Evolutionary conservation across 2,888 invertebrate species (phyloP).

Genomic region (Xanthorhoe designata): DNA sequence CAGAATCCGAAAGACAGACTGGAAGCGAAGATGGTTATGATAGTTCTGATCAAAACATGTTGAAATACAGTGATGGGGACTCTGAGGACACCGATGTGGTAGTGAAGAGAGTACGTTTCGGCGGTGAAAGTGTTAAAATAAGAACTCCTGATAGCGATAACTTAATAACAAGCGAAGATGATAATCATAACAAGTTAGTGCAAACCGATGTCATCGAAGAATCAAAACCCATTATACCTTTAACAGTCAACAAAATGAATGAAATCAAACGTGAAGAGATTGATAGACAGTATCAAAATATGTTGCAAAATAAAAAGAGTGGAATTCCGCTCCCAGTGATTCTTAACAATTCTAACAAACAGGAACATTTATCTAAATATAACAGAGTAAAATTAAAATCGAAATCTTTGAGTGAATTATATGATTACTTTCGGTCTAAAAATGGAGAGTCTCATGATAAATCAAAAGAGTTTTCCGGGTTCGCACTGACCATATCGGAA

Average conservation of each 20-base stretch:
- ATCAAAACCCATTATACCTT: conserved; percentile 56
- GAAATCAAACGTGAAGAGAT: conserved; percentile 68
- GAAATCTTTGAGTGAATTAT: conserved; percentile 79
- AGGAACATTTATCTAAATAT: conserved; percentile 54
- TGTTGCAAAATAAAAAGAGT: conserved; percentile 64
- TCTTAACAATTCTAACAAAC: conserved; percentile 59
- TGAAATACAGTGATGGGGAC: conserved; percentile 87
- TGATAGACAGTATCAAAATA: conserved; percentile 55
- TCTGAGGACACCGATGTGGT: conserved; percentile 85
- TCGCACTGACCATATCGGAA: conserved; percentile 70
- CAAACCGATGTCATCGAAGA: conserved; percentile 56
- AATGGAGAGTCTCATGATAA: conserved; percentile 59
- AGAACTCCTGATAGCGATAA: conserved; percentile 94
- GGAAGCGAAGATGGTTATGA: conserved; percentile 78
- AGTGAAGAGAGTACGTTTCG: conserved; percentile 91
- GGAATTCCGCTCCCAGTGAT: conserved; percentile 78
- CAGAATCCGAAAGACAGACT: conserved; percentile 75
- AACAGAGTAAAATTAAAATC: conserved; percentile 75
- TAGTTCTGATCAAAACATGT: conserved; percentile 78
- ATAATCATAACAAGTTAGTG: conserved; percentile 57
- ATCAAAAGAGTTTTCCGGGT: conserved; percentile 62
- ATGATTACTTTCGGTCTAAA: conserved; percentile 79
- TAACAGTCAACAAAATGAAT: conserved; percentile 64
- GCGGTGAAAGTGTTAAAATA: conserved; percentile 94
- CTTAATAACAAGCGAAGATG: conserved; percentile 85